phyloP scores from a whole-genome alignment of 2,888 invertebrate genomes.

The Nephrotoma appendiculata region DNA sequence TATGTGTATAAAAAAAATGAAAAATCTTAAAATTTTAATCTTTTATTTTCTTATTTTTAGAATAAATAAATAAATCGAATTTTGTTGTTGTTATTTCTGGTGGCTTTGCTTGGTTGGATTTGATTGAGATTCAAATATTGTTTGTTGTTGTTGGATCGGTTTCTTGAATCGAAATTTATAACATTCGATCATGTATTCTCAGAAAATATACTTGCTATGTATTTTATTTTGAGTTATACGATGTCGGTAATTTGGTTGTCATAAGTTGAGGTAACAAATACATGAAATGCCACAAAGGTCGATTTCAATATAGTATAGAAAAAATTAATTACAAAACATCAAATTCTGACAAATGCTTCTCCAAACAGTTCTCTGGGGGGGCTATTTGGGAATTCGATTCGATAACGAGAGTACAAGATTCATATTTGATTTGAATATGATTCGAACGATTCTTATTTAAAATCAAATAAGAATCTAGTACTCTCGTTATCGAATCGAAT shows the following conservation, averaged over 20 bases:
- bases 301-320: too few species aligned
- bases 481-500: too few species aligned
- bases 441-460: too few species aligned
- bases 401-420: too few species aligned
- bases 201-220: neutral
- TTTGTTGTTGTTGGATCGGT: neutral
- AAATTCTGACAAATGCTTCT: too few species aligned
- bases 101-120: neutral
- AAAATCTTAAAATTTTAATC: neutral
- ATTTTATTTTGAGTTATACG: neutral
- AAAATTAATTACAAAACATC: too few species aligned
- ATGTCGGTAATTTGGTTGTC: neutral
- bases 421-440: too few species aligned
- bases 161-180: neutral
- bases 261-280: too few species aligned
- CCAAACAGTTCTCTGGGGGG: too few species aligned
- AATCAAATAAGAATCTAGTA: too few species aligned
- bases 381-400: too few species aligned
- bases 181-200: neutral
- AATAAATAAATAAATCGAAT: neutral
- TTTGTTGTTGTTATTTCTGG: neutral
- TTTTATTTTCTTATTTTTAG: neutral
- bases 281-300: too few species aligned
- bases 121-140: neutral
- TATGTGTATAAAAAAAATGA: neutral